Evolutionary conservation across 2,113 vertebrate genomes (phyloP).

Genomic region (Cnemophilus loriae): DNA sequence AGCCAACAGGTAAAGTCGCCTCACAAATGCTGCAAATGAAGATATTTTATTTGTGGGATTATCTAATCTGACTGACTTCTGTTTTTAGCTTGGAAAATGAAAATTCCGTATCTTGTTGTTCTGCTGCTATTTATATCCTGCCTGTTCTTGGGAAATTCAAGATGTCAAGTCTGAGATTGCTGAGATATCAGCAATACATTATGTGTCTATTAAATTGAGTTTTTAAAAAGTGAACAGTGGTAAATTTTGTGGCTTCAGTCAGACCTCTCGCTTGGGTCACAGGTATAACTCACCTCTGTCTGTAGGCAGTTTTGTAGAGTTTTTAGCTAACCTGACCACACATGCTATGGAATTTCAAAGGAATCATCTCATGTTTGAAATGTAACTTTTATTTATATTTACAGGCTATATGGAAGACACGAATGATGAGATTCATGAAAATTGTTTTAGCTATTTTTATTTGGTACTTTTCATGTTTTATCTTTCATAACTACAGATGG

Average conservation of each 20-base stretch:
- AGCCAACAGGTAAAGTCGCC: slow-evolving; percentile 65
- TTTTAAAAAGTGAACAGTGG: background rate
- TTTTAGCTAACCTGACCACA: background rate
- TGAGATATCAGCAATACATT: background rate
- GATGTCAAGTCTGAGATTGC: background rate
- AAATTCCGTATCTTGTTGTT: slow-evolving; percentile 28
- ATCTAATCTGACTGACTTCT: slow-evolving; percentile 57
- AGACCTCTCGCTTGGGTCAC: background rate
- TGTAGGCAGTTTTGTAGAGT: background rate
- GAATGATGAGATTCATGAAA: background rate
- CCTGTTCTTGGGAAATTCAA: background rate
- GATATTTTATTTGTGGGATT: slow-evolving; percentile 58
- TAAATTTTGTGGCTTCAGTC: slow-evolving; percentile 29
- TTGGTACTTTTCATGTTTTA: background rate
- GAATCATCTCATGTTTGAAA: background rate
- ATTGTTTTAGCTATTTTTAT: background rate
- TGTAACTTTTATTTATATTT: slow-evolving; percentile 16
- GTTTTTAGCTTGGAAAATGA: slow-evolving; percentile 56
- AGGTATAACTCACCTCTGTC: background rate
- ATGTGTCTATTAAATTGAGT: background rate
- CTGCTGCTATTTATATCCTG: slow-evolving; percentile 24
- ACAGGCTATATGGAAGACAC: background rate
- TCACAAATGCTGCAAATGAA: slow-evolving; percentile 67
- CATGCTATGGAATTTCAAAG: background rate
- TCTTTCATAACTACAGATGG: background rate